Percentiles rank a stretch among this genome's conserved stretches.
phyloP scores from a whole-genome alignment of 2,888 invertebrate species.

The Pseudococcus viburni region DNA sequence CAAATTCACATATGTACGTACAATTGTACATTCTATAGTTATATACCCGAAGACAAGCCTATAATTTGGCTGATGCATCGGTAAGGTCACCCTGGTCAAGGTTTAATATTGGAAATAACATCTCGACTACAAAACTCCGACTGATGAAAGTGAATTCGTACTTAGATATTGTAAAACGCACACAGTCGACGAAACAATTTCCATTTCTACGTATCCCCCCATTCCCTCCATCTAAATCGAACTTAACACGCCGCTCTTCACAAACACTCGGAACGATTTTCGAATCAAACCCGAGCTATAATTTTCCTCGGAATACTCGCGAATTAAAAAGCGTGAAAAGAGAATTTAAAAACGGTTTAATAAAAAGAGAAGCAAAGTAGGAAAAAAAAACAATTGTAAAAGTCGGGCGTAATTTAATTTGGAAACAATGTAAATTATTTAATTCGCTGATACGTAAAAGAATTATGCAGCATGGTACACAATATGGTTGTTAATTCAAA shows the following conservation, averaged over 20 bases:
- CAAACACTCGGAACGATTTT: neutral
- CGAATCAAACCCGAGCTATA: constrained; percentile 1
- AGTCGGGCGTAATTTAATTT: constrained; percentile 60
- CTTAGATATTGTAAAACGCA: neutral
- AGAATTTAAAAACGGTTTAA: constrained; percentile 45
- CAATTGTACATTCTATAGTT: neutral
- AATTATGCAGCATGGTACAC: constrained; percentile 58
- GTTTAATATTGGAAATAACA: neutral
- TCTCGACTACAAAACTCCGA: neutral
- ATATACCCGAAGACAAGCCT: neutral
- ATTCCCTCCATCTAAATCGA: neutral
- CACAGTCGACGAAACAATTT: constrained; percentile 1
- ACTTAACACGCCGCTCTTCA: neutral
- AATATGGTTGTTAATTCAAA: constrained; percentile 63
- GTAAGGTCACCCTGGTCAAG: constrained; percentile 31
- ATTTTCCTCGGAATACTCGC: constrained; percentile 24
- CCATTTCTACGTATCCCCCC: constrained; percentile 18
- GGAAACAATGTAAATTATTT: constrained; percentile 62
- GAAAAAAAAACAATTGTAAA: constrained; percentile 59
- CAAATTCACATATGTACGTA: too few relatives aligned
- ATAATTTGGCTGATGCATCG: neutral
- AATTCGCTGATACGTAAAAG: constrained; percentile 66
- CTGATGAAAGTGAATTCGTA: constrained; percentile 16
- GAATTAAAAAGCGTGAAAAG: constrained; percentile 53
- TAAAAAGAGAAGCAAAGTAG: constrained; percentile 8